Evolutionary conservation across 2,113 vertebrate genomes (phyloP), one percentile per base, ranked within the genome.

Genomic region (Malurus cyaneus): DNA sequence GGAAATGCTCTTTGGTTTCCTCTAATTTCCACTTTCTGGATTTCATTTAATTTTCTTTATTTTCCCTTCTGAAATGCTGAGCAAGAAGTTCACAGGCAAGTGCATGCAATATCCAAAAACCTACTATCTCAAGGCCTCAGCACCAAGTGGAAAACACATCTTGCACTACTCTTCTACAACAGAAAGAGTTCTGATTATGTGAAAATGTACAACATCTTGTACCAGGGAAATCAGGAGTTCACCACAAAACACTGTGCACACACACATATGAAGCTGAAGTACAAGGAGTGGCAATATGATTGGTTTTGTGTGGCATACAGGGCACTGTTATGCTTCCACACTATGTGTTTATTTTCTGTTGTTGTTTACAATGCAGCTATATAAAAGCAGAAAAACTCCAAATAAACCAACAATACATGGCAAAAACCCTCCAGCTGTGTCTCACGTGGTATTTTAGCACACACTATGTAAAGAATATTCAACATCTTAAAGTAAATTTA

Each of bases 401-500:
- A 86, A 86, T 69, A 81, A 89, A 60, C 25, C 9, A 71, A 47
- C 32, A 80, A 52, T 66, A 83, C 84, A 80, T 29, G 11, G 29
- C 50, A 66, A 86, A 86, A 46, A 0, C 2, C 9, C n/a, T 82
- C 71, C 72, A 89, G 31, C 86, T 97, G 90, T 91, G 87, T 97
- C 92, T 96, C 26, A 65, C 53, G 81, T 69, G 84, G 85, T 88
- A 92, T 95, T 96, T 94, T 95, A 97, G 91, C 67, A 80, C 59
- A 83, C 67, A 39, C 65, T 84, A 26, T 50, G 60, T 60, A 92
- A 85, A 92, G 90, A 96, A 90, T 71, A 81, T 76, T 91, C 92
- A 94, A 60, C 92, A 85, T 97, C 94, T 92, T 85, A 95, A 97
- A 95, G 91, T 85, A 95, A 92, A 97, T 97, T 98, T 97, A 98